phyloP scores from a whole-genome alignment of 2,113 vertebrate genomes.

The Maccullochella peelii region DNA sequence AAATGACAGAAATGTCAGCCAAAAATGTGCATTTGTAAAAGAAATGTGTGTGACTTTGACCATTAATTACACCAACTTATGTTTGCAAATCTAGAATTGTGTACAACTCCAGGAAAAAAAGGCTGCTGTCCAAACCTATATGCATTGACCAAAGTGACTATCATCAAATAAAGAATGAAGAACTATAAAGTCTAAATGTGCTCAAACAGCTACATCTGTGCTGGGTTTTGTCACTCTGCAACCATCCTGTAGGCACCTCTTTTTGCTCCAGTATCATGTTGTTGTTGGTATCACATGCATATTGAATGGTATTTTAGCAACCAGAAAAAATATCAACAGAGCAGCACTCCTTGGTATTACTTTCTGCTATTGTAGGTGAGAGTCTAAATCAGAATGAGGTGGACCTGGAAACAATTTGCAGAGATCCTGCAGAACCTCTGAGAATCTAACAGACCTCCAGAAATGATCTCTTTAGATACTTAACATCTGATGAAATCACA shows the following conservation, averaged over 20 bases:
- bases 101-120: background rate
- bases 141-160: background rate
- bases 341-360: background rate
- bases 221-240: background rate
- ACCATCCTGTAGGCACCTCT: background rate
- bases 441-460: slow-evolving; percentile 36
- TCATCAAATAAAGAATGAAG: no score
- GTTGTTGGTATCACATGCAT: slow-evolving; percentile 2
- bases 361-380: slow-evolving; percentile 22
- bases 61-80: background rate
- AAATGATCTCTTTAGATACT: slow-evolving; percentile 23
- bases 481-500: slow-evolving; percentile 52
- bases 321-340: background rate
- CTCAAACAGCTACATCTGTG: background rate
- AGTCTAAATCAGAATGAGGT: slow-evolving; percentile 8
- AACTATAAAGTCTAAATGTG: background rate
- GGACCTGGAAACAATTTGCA: slow-evolving; percentile 65
- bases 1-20: background rate
- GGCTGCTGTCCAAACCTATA: no score
- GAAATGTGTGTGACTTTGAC: background rate
- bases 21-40: background rate
- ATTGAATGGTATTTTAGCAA: slow-evolving; percentile 10
- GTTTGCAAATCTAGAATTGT: background rate
- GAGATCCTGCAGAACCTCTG: slow-evolving; percentile 15
- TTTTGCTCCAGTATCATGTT: background rate